phyloP scores from a whole-genome alignment of 2,113 vertebrate genomes.

The Hyla sarda region DNA sequence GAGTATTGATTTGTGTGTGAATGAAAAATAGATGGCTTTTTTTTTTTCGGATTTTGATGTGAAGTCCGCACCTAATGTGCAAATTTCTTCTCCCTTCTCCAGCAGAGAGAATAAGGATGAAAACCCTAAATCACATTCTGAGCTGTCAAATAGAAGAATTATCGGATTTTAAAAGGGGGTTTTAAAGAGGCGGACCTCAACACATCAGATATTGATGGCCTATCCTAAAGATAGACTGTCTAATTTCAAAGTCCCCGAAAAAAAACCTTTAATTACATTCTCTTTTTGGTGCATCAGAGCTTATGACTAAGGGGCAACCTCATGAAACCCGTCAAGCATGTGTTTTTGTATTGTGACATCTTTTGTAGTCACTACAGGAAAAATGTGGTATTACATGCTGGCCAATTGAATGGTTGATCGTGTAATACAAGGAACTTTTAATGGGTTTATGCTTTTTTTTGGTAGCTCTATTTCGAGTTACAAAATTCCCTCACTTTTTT shows the following conservation, averaged over 20 bases:
- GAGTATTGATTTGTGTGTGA: slow-evolving; percentile 60
- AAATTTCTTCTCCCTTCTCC: slow-evolving; percentile 18
- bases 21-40: slow-evolving; percentile 58
- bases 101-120: background rate
- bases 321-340: no score
- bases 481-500: no score
- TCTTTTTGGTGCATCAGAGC: background rate
- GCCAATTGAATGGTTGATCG: background rate
- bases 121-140: background rate
- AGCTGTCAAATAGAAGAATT: background rate
- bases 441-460: no score
- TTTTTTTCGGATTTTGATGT: slow-evolving; percentile 41
- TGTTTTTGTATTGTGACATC: no score
- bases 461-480: no score
- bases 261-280: background rate
- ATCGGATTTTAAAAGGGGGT: background rate
- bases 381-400: background rate
- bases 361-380: background rate
- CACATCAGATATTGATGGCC: background rate
- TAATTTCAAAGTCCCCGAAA: background rate
- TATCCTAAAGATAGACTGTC: background rate
- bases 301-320: no score
- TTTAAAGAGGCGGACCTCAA: background rate
- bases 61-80: slow-evolving; percentile 36
- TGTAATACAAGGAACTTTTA: no score